Conservation (phyloP, 2,797 vertebrate species). For the Acipenser oxyrinchus region DNA sequence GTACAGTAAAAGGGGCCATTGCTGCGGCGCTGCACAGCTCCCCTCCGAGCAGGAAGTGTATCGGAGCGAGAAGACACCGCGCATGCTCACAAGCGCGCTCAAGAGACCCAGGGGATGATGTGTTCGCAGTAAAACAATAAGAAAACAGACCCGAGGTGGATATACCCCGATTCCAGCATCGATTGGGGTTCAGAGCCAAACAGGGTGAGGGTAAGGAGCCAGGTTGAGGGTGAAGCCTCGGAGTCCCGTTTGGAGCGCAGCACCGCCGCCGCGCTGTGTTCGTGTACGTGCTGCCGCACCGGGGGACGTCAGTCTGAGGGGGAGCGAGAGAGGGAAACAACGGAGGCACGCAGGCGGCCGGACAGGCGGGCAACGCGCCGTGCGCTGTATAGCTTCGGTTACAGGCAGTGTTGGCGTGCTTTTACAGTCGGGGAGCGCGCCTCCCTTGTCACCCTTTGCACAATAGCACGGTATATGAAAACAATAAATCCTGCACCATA, state of each 20-base stretch:
- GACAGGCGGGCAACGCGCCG: conserved; percentile 38
- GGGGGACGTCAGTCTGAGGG: conserved; percentile 61
- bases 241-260: conserved; percentile 20
- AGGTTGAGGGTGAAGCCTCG: conserved; percentile 32
- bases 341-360: conserved; percentile 23
- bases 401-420: neutral
- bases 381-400: conserved; percentile 28
- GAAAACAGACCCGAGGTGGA: conserved; percentile 25
- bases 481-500: no score
- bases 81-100: conserved; percentile 42
- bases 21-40: conserved; percentile 41
- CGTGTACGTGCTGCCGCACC: conserved; percentile 67
- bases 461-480: neutral
- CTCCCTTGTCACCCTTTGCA: neutral
- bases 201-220: neutral
- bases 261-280: conserved; percentile 49
- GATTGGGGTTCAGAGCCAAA: conserved; percentile 14
- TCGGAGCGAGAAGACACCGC: conserved; percentile 31
- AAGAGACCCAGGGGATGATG: conserved; percentile 52
- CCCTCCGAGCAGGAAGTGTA: conserved; percentile 54
- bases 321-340: conserved; percentile 45
- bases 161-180: neutral
- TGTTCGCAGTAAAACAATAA: conserved; percentile 49
- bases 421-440: conserved; percentile 5
- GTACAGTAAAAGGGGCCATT: neutral